phyloP scores from a whole-genome alignment of 1,140 invertebrate genomes.

The Drosophila hydei region DNA sequence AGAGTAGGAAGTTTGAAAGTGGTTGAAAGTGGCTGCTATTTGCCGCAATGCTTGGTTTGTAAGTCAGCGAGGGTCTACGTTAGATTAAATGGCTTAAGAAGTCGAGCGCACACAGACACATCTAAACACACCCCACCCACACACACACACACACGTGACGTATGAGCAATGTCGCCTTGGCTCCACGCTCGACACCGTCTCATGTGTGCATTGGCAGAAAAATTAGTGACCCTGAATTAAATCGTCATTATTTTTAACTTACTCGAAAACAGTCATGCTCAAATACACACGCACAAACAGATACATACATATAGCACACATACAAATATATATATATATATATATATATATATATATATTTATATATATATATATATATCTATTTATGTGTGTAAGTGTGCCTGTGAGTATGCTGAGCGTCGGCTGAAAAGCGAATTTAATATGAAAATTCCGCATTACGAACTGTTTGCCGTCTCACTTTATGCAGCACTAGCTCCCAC shows the following conservation, averaged over 20 bases:
- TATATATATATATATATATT: background rate
- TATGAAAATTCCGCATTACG: constrained; percentile 81
- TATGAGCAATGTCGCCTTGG: constrained; percentile 59
- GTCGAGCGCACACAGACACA: constrained; percentile 51
- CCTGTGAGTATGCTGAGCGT: constrained; percentile 55
- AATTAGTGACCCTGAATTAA: constrained; percentile 83
- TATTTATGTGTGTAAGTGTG: background rate
- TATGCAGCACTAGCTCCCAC: constrained; percentile 40
- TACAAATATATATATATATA: background rate
- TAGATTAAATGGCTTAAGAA: constrained; percentile 78
- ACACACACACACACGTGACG: constrained; percentile 48
- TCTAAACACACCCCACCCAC: constrained; percentile 2
- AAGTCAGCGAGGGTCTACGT: constrained; percentile 62
- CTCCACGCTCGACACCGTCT: constrained; percentile 42
- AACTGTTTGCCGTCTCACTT: constrained; percentile 77
- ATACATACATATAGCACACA: too few relatives aligned
- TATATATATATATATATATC: background rate
- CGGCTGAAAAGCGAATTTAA: constrained; percentile 77
- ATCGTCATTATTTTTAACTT: constrained; percentile 80
- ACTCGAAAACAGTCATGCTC: constrained; percentile 70
- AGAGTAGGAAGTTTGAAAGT: constrained; percentile 78
- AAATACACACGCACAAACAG: constrained; percentile 50
- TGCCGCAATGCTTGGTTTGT: constrained; percentile 51
- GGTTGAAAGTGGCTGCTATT: constrained; percentile 72
- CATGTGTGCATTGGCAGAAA: constrained; percentile 76